Evolutionary conservation across 2,797 vertebrate genomes (phyloP), one percentile per base, ranked within the genome.

Genomic region (Sparidentex hasta): DNA sequence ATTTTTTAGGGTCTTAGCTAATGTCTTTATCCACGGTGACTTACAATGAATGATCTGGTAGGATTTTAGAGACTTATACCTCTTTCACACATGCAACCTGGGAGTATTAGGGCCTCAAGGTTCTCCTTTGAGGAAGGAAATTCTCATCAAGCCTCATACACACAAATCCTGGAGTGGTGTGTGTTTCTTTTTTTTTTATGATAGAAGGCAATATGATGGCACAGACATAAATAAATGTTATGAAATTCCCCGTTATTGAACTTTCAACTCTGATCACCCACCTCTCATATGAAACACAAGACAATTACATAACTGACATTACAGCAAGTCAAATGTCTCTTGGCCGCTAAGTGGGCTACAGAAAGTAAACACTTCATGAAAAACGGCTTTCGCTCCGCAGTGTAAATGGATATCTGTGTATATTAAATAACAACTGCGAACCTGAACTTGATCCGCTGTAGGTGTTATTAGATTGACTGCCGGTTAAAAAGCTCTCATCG

Each of bases 11-110:
- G 46, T 72, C 44, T 68, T 23, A 41, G 76, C 46, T 79, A 41
- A 77, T 75, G 72, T 56, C 70, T 78, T 77, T 70, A 71, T 80
- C 71, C 65, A 23, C 11, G 1, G 77, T 64, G 72, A 62, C 64
- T 81, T 43, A 46, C 23, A 76, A 14, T 29, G 54, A 70, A 44
- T 1, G 27, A 67, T 54, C 57, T 62, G 58, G 44, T 12, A 12
- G 58, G 56, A 1, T 27, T 79, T 29, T 18, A 59, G 1, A 58
- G 38, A 50, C 55, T 58, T 48, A 23, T 50, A 46, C 17, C 27
- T 46, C 25, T 57, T 47, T 71, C 52, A 38, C 46, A 54, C 50
- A 56, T 11, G 27, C 56, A 71, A n/a, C 25, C 29, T 1, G 29
- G 43, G 25, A 74, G n/a, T 9, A 55, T 65, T 50, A 44, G 13